phyloP scores from a whole-genome alignment of 2,113 vertebrate species.

The Agelaius phoeniceus region DNA sequence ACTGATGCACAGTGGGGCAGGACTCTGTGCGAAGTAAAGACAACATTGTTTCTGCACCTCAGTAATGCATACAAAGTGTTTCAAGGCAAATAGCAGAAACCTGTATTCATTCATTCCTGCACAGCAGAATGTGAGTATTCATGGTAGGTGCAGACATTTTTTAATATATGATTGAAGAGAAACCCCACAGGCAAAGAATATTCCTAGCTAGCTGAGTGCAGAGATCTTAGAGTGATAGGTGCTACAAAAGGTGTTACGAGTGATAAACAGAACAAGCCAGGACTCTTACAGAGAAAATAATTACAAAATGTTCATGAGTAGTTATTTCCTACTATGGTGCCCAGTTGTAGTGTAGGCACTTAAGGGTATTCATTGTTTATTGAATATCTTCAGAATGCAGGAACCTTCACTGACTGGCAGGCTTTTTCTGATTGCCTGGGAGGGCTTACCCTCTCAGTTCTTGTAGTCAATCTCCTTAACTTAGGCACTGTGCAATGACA shows the following conservation, averaged over 20 bases:
- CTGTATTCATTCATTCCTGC: background rate
- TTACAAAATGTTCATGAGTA: slow-evolving; percentile 5
- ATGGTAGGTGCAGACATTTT: background rate
- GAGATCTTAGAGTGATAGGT: background rate
- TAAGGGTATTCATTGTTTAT: background rate
- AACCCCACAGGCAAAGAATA: background rate
- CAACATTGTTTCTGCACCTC: background rate
- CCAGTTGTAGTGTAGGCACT: background rate
- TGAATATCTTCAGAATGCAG: background rate
- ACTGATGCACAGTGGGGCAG: background rate
- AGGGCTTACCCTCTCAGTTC: background rate
- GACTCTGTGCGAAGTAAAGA: background rate
- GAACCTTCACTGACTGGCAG: background rate
- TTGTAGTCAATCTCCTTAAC: background rate
- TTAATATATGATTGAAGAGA: background rate
- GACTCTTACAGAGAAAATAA: slow-evolving; percentile 4
- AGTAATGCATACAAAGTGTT: background rate
- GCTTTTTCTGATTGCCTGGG: background rate
- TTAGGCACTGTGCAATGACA: background rate
- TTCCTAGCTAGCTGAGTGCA: background rate
- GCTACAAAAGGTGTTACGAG: background rate
- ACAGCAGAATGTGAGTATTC: background rate
- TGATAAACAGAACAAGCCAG: slow-evolving; percentile 4
- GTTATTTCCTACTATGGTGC: background rate
- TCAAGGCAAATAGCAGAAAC: background rate